A percentile compares a stretch with the other conserved stretches of the same genome.
These are phyloP conservation scores for Furcifer pardalis DNA, from an alignment of 2,797 vertebrate genomes.

Conservation along the genomic window DNA sequence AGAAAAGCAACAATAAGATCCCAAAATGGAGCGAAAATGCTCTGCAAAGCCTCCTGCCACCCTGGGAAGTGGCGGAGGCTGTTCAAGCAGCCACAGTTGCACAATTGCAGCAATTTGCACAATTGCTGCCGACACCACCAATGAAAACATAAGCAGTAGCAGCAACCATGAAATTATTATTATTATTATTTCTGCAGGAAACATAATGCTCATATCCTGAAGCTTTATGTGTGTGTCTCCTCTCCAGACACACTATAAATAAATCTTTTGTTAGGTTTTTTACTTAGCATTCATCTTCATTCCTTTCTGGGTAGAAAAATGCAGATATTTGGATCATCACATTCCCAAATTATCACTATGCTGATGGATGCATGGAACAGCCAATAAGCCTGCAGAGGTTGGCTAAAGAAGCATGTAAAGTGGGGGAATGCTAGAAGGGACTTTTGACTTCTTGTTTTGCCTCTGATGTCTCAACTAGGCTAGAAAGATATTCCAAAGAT, in stretches of 20 bases:
- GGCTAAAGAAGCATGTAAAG: constrained; percentile 14
- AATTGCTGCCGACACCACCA: too few species aligned
- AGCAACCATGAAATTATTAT: neutral
- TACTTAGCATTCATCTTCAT: neutral
- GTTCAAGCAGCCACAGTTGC: too few species aligned
- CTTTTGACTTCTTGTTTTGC: constrained; percentile 33
- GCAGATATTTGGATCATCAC: neutral
- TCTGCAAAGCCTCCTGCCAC: too few species aligned
- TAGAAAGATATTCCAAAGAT: constrained; percentile 14
- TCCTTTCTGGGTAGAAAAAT: too few species aligned
- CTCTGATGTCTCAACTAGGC: constrained; percentile 30
- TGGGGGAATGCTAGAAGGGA: neutral
- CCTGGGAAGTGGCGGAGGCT: too few species aligned
- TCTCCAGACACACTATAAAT: neutral
- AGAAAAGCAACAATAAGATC: too few species aligned
- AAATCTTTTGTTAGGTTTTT: neutral
- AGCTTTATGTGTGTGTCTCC: neutral
- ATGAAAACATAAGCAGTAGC: too few species aligned
- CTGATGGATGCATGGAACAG: neutral
- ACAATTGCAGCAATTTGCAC: too few species aligned
- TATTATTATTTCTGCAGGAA: neutral
- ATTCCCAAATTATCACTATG: neutral
- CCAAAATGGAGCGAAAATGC: too few species aligned
- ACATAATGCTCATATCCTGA: neutral
- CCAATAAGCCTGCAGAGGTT: neutral